Base-by-base conservation (phyloP, 23 tunicate genomes). In the Halocynthia aurantium region DNA sequence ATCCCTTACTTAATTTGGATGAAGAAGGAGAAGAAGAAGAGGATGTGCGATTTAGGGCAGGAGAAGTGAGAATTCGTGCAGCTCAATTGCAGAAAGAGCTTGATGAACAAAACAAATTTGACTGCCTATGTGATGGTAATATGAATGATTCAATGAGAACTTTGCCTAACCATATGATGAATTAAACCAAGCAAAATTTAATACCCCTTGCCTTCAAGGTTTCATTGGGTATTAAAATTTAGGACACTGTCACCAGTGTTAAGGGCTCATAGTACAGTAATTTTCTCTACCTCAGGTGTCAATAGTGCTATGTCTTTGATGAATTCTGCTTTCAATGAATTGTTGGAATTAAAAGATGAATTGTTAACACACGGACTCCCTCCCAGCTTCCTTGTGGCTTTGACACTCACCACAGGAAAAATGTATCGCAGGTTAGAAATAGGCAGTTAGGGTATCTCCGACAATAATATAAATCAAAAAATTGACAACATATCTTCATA, bases 81-180 rank as follows among this genome's bases (percentile, higher is more conserved):
- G 88, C 83, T 11, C 84, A 79, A 57, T 82, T 83, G 7, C 84
- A 92, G 68, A 86, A 86, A 68, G 92, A 92, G 67, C 57, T 92
- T 12, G 88, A 92, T 73, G 98, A 92, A 72, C 88, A 92, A 44
- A 92, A 92, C 64, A 86, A 92, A 79, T 92, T 92, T 75, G 93
- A 92, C 62, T 82, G 88, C 54, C 70, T 92, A 2, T 92, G 98
- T 71, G 92, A 86, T 74, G 93, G 98, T 92, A 78, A 80, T 66
- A 40, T 49, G 12, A 15, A 70, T 8, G 40, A 70, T 31, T 11
- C 63, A 8, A 40, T 22, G 21, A 22, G 2, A n/a, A 78, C 10
- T 44, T 15, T 70, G 54, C 9, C 2, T n/a, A 22, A 17, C 49
- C 10, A 63, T 4, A 22, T 69, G n/a, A 50, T 2, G 13, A 78